Conservation (phyloP, 2,888 invertebrate genomes). For the Morinoia aosen region DNA sequence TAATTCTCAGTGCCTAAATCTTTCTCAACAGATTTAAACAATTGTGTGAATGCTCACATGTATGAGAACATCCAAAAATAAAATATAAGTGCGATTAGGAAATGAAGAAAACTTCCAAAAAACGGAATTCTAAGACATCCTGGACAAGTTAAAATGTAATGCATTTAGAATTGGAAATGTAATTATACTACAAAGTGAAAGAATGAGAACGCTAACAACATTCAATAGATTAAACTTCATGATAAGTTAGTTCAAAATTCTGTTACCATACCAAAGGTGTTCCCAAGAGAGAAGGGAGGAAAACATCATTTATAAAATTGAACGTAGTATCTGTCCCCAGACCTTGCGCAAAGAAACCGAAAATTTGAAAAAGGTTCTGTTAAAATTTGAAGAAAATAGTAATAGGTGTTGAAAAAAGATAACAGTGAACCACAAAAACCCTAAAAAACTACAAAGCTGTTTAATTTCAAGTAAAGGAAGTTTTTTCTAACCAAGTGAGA, state of each 20-base stretch:
- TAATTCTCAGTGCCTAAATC: background rate
- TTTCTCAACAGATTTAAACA: background rate
- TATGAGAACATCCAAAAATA: background rate
- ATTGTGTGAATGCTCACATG: background rate
- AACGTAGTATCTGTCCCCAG: too few relatives aligned
- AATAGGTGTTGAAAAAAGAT: background rate
- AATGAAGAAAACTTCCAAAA: background rate
- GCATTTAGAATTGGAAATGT: background rate
- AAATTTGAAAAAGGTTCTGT: background rate
- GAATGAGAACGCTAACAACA: background rate
- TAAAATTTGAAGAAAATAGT: background rate
- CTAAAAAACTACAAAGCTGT: background rate
- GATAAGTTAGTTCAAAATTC: too few relatives aligned
- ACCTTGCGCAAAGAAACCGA: background rate
- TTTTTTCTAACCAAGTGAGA: background rate
- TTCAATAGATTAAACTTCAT: background rate
- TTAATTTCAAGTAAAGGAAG: background rate
- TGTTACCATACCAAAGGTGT: too few relatives aligned
- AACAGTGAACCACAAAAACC: background rate
- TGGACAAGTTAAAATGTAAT: background rate
- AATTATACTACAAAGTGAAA: background rate
- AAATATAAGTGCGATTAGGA: background rate
- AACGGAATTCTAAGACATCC: background rate
- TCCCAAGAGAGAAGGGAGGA: too few relatives aligned
- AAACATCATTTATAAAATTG: too few relatives aligned